Evolutionary conservation across 2,888 invertebrate genomes (phyloP), one percentile per base, ranked within the genome.

Genomic region (Cantharis lateralis): DNA sequence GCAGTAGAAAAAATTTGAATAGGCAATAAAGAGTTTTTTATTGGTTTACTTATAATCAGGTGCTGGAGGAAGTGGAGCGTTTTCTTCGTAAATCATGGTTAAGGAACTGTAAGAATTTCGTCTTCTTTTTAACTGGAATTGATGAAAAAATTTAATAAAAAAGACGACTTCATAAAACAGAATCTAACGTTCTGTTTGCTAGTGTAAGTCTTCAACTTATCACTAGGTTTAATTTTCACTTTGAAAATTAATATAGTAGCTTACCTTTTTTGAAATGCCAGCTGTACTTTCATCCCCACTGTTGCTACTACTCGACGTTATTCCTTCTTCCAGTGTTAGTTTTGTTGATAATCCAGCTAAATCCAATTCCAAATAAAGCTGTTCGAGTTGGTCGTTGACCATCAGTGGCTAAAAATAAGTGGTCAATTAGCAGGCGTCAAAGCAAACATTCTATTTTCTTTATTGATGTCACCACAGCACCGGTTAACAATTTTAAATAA

Each of bases 311-410:
- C 91, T 92, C 64, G 91, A 92, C 4, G 91, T 90, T 71, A 91
- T 87, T 0, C 91, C 91, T 84, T 93, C 93, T 75, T 93, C 93
- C 1, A 93, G 87, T 3, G 91, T 90, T 11, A 94, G 88, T 74
- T 90, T 90, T 0, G 91, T 87, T 0, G 91, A 88, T 7, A 91
- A 89, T 0, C 92, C 93, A 81, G 92, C 91, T n/a, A 93, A 82
- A 81, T 93, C 92, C 82, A 94, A 88, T 82, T 95, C 94, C 32
- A 91, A 82, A 83, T 94, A 94, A 4, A 95, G 87, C 83, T 94
- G 94, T 61, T 89, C 90, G 18, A 95, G 86, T 86, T 95, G 95
- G 74, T 94, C 93, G 84, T 93, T 93, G 1, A 95, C 94, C 82
- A 93, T 81, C 1, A 89, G 82, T 0, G 95, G 93, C 91, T 95